phyloP scores from a whole-genome alignment of 2,113 vertebrate species.

The Mus spicilegus region DNA sequence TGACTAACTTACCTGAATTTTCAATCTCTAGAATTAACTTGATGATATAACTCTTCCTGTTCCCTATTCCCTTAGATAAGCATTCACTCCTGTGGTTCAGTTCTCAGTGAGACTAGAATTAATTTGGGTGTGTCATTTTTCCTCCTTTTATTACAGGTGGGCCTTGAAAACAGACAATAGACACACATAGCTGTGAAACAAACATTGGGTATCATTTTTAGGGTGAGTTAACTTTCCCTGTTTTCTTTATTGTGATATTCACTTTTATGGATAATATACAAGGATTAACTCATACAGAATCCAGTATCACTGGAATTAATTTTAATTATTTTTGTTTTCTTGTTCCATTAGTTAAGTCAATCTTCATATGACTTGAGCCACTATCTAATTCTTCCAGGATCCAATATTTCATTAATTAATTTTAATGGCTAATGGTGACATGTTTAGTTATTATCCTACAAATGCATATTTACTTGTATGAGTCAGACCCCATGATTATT shows the following conservation, averaged over 20 bases:
- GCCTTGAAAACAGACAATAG: not conserved
- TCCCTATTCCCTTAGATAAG: not conserved
- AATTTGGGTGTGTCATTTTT: not conserved
- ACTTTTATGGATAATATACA: not conserved
- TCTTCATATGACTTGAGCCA: not conserved
- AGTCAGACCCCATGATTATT: not conserved
- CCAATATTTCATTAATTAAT: conserved; percentile 10
- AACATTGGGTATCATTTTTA: not conserved
- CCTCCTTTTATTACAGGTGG: not conserved
- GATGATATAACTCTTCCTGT: not conserved
- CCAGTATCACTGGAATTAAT: conserved; percentile 30
- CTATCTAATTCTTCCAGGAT: conserved; percentile 20
- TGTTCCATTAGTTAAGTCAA: not conserved
- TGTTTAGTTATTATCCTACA: not conserved
- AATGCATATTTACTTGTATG: not conserved
- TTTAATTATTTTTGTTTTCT: conserved; percentile 4
- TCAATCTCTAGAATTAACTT: conserved; percentile 23
- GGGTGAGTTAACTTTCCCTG: not conserved
- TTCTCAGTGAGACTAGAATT: conserved; percentile 4
- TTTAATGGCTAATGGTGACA: conserved; percentile 28
- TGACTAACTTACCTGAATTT: not conserved
- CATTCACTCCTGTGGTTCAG: not conserved
- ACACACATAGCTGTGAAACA: not conserved
- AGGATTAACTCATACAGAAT: conserved; percentile 28
- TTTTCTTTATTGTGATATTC: not conserved